phyloP scores from a whole-genome alignment of 1,140 invertebrate species.

The Babylonia areolata region DNA sequence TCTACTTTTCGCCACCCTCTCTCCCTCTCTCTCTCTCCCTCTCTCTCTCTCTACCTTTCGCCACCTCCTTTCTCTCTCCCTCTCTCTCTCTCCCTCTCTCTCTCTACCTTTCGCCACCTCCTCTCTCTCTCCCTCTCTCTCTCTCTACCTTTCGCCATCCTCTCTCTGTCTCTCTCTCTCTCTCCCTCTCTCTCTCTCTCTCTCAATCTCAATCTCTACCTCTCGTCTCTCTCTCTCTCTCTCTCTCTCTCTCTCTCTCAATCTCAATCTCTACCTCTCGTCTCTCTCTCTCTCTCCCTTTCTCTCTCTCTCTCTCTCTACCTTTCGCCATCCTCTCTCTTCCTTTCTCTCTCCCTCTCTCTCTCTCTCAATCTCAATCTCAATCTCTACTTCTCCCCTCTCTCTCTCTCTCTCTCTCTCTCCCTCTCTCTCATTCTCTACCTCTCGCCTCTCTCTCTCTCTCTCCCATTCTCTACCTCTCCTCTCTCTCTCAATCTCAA shows the following conservation, averaged over 20 bases:
- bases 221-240: no score
- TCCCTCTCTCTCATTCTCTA: background rate
- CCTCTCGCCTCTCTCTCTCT: background rate
- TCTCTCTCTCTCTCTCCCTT: no score
- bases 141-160: background rate
- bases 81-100: constrained; percentile 13
- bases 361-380: no score
- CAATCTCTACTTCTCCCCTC: no score
- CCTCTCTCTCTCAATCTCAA: no score
- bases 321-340: background rate
- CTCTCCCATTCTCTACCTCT: background rate
- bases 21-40: no score
- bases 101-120: background rate
- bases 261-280: no score
- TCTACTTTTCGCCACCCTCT: no score
- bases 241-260: no score
- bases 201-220: no score
- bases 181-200: background rate
- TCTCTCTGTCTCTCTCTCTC: background rate
- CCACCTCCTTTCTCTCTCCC: background rate
- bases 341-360: background rate
- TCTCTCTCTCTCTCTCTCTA: background rate
- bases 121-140: no score
- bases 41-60: no score
- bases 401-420: constrained; percentile 16